phyloP scores from a whole-genome alignment of 2,888 invertebrate genomes.

The Gasteruption jaculator region DNA sequence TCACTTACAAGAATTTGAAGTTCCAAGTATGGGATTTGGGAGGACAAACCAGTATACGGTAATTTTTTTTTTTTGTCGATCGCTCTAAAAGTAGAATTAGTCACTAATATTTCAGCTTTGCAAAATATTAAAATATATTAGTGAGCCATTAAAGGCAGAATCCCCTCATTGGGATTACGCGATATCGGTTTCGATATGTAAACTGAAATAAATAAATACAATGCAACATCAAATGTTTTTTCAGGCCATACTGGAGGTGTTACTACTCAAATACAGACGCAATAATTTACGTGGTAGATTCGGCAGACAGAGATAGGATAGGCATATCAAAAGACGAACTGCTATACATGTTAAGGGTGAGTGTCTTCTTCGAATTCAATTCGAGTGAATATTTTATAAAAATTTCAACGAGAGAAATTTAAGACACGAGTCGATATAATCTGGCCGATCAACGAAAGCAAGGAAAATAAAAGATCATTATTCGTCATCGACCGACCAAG shows the following conservation, averaged over 20 bases:
- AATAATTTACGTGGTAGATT: constrained; percentile 99
- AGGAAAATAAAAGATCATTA: no score
- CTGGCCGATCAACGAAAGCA: no score
- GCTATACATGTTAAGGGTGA: constrained; percentile 92
- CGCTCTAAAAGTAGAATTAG: no score
- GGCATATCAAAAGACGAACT: constrained; percentile 98
- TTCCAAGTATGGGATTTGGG: constrained; percentile 99
- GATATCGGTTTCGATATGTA: no score
- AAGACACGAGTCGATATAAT: no score
- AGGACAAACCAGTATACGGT: constrained; percentile 98
- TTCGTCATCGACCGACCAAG: no score
- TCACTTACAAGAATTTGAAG: constrained; percentile 97
- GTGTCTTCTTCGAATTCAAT: constrained; percentile 41
- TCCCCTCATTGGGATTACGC: no score
- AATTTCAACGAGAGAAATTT: constrained; percentile 4
- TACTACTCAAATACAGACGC: constrained; percentile 99
- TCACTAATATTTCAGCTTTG: background rate
- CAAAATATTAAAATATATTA: background rate
- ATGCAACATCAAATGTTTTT: constrained; percentile 43
- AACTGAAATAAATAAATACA: no score
- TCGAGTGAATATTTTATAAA: no score
- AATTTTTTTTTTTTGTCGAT: constrained; percentile 39
- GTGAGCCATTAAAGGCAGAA: no score
- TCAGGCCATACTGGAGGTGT: constrained; percentile 98
- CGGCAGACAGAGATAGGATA: constrained; percentile 97